A percentile compares a stretch with the other conserved stretches of the same genome.
Conservation (phyloP, 2,888 invertebrate species). For the Ormyrus pomaceus region DNA sequence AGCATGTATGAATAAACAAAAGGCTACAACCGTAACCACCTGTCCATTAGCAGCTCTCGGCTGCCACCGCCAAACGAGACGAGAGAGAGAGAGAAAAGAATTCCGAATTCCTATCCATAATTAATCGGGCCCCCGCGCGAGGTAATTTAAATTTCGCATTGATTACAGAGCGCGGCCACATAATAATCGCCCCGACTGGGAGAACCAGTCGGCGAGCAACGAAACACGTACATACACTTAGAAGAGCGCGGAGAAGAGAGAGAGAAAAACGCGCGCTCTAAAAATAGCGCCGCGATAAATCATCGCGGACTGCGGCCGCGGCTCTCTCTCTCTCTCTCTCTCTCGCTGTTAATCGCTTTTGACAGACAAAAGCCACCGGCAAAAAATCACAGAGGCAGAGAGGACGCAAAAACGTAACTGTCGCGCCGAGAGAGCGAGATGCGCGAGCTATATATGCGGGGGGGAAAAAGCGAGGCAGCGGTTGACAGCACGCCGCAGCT, state of each 20-base stretch:
- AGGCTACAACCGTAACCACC: too few relatives aligned
- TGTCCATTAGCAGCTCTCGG: too few relatives aligned
- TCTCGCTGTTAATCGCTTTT: constrained; percentile 7
- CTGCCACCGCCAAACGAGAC: too few relatives aligned
- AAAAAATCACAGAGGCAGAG: not conserved
- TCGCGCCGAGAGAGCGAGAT: constrained; percentile 1
- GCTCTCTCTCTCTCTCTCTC: too few relatives aligned
- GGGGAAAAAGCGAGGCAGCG: not conserved
- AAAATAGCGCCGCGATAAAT: constrained; percentile 37
- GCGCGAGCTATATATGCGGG: not conserved
- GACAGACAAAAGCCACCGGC: constrained; percentile 2
- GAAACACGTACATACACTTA: too few relatives aligned
- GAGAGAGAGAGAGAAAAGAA: not conserved
- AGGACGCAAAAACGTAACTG: not conserved
- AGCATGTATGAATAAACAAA: too few relatives aligned
- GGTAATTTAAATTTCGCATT: constrained; percentile 36
- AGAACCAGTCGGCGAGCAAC: constrained; percentile 16
- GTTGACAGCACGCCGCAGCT: not conserved
- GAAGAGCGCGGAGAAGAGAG: not conserved
- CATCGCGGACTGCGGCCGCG: not conserved
- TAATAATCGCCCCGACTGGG: constrained; percentile 20
- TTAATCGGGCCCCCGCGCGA: constrained; percentile 1
- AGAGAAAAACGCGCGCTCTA: not conserved
- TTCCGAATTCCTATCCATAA: constrained; percentile 9
- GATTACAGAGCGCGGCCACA: constrained; percentile 11